These are phyloP conservation scores for Cynopterus brachyotis DNA, from an alignment of 2,113 vertebrate species.

Conservation along the genomic window DNA sequence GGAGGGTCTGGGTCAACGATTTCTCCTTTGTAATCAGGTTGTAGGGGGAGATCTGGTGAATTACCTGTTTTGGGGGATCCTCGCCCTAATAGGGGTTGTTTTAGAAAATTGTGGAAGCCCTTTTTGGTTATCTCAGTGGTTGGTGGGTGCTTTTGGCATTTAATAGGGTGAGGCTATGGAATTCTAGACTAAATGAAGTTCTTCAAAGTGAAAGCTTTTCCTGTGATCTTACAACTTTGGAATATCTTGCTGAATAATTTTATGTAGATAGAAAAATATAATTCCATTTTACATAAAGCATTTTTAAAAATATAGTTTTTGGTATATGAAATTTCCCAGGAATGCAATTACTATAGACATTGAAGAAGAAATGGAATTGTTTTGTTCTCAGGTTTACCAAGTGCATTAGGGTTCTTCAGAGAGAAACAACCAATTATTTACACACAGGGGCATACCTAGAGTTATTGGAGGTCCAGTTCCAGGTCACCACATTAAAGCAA, in stretches of 20 bases:
- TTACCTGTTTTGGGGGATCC: not conserved
- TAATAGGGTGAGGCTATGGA: not conserved
- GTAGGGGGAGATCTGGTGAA: not conserved
- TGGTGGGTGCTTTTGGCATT: not conserved
- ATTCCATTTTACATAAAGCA: not conserved
- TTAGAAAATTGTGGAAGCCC: not conserved
- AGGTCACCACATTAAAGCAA: not conserved
- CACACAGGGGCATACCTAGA: not conserved
- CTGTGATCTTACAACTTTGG: not conserved
- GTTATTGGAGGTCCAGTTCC: not conserved
- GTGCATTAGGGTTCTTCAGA: not conserved
- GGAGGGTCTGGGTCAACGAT: not conserved
- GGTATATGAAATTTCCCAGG: not conserved
- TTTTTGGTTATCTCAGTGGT: not conserved
- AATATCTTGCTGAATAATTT: constrained; percentile 2
- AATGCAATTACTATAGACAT: not conserved
- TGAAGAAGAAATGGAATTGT: not conserved
- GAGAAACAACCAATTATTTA: not conserved
- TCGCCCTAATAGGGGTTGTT: not conserved
- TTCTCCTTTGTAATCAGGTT: not conserved
- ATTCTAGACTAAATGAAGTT: not conserved
- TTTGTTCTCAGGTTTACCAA: not conserved
- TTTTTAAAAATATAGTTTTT: not conserved
- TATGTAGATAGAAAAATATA: not conserved
- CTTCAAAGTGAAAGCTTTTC: not conserved